Evolutionary conservation across 2,888 invertebrate species (phyloP), one percentile per base, ranked within the genome.

Genomic region (Cantharis rufa): DNA sequence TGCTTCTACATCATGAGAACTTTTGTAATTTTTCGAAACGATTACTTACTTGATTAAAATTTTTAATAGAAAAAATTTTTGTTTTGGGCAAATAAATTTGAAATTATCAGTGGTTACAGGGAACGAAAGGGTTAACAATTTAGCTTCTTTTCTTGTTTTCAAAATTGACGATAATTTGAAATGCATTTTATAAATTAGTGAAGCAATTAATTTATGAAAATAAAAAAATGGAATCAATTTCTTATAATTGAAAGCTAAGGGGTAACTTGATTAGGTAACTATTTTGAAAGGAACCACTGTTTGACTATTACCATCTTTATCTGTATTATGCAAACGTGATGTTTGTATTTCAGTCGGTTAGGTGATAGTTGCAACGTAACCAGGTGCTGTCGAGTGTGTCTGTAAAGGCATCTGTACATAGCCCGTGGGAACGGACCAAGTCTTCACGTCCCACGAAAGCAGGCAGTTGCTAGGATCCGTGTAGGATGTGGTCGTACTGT

Each of bases 401-500:
- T 77, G 76, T 73, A 73, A 79, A 79, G 77, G 79, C 77, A 77
- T 77, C 75, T 77, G 77, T 75, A 74, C 73, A 71, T 79, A 75
- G 75, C 79, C 79, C 79, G 79, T 79, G 79, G 79, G 79, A 79
- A 79, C 79, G 77, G 28, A 72, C 66, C 72, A 71, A 77, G 63
- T 75, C 77, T 75, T 62, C 77, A 79, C 79, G 77, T 79, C 79
- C 77, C 80, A 78, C 78, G 78, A 80, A 77, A 70, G 73, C 75
- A 68, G 78, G 75, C 77, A 78, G 78, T 73, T 69, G 71, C 24
- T 75, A 75, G 78, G 78, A 80, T 80, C 78, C 79, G 77, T 77
- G 79, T 80, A 77, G 79, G 76, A 76, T 77, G 77, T 78, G 80
- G 78, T 74, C 77, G 64, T 66, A 66, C 64, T 66, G 80, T 72